A percentile compares a stretch with the other conserved stretches of the same genome.
phyloP scores from a whole-genome alignment of 2,113 vertebrate genomes.

The Phyllostomus discolor region DNA sequence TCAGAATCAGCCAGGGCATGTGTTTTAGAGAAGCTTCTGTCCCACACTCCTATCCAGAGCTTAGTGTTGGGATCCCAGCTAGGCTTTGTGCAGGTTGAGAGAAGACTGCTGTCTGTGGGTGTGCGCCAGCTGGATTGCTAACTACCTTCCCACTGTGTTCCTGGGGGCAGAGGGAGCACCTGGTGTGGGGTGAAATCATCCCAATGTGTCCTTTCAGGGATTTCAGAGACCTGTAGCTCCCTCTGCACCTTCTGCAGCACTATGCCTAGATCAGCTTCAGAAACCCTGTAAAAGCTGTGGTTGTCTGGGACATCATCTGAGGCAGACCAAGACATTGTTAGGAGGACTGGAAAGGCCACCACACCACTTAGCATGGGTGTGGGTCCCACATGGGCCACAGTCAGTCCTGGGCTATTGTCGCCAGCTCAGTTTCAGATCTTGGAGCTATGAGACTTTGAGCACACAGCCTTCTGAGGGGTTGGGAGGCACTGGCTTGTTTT shows the following conservation, averaged over 20 bases:
- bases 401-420: background rate
- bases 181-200: no score
- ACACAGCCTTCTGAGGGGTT: no score
- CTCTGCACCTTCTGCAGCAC: background rate
- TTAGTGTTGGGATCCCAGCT: background rate
- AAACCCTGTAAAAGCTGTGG: background rate
- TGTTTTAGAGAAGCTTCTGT: background rate
- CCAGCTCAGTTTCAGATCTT: background rate
- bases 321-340: background rate
- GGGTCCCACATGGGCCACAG: accelerated
- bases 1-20: background rate
- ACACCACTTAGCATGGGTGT: background rate
- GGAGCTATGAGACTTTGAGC: background rate
- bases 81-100: background rate
- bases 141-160: background rate
- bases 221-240: background rate
- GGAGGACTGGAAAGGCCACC: background rate
- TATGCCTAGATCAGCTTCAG: background rate
- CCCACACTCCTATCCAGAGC: no score
- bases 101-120: background rate
- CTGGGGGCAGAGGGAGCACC: background rate
- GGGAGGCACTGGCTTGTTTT: background rate
- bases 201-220: background rate
- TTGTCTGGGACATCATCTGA: no score
- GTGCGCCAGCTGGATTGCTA: background rate